Evolutionary conservation across 2,113 vertebrate species (phyloP).

Genomic region (Lota lota): DNA sequence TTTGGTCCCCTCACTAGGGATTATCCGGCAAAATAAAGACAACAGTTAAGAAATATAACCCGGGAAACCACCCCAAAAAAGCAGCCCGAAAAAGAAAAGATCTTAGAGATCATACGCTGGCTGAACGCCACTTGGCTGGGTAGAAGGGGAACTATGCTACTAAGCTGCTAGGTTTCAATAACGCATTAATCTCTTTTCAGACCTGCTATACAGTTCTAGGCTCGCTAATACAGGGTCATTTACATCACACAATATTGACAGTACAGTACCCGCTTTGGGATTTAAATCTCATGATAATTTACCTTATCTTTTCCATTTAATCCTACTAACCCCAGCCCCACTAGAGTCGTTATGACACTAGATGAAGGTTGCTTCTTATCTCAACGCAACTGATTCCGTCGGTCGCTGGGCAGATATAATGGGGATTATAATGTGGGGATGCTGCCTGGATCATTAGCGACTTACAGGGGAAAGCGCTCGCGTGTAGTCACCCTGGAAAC

Average conservation of each 20-base stretch:
- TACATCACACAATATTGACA: too few relatives aligned
- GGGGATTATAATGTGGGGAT: slow-evolving; percentile 22
- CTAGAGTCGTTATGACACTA: background rate
- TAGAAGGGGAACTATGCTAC: background rate
- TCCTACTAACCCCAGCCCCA: background rate
- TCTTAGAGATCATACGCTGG: slow-evolving; percentile 42
- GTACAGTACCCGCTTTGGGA: background rate
- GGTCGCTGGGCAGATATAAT: slow-evolving; percentile 1
- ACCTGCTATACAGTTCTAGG: background rate
- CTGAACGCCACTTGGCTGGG: slow-evolving; percentile 19
- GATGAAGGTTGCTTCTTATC: slow-evolving; percentile 15
- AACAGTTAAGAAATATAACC: slow-evolving; percentile 10
- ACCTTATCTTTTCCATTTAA: too few relatives aligned
- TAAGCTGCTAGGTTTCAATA: slow-evolving; percentile 39
- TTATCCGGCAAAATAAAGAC: slow-evolving; percentile 25
- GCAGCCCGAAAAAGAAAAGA: slow-evolving; percentile 28
- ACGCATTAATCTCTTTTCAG: slow-evolving; percentile 7
- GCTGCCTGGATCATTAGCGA: slow-evolving; percentile 8
- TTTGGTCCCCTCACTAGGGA: slow-evolving; percentile 26
- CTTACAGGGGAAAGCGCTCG: background rate
- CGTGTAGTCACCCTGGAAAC: slow-evolving; percentile 6
- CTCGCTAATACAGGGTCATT: background rate
- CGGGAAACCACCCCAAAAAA: slow-evolving; percentile 16
- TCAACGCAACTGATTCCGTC: background rate
- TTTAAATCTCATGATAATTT: too few relatives aligned